Evolutionary conservation across 2,888 invertebrate genomes (phyloP).

Genomic region (Drosophila merina): DNA sequence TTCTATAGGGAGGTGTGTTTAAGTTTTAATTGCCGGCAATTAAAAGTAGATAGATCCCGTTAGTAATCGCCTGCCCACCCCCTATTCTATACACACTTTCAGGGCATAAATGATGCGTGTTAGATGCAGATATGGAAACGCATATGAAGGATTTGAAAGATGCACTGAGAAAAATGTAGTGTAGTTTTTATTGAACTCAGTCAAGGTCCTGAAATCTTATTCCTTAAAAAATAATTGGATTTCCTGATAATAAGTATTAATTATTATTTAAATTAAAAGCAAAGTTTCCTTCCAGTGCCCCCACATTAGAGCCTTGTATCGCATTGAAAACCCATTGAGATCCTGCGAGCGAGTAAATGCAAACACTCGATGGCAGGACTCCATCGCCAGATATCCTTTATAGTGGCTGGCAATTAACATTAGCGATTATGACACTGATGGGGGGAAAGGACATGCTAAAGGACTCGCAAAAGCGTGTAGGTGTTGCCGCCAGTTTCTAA

Average conservation of each 20-base stretch:
- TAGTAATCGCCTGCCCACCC: not conserved
- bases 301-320: slow-evolving; percentile 12
- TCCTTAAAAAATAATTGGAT: too few species aligned
- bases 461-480: slow-evolving; percentile 23
- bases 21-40: slow-evolving; percentile 83
- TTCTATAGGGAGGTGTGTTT: slow-evolving; percentile 44
- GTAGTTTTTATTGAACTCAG: too few species aligned
- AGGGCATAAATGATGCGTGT: slow-evolving; percentile 31
- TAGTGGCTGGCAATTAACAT: slow-evolving; percentile 38
- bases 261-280: not conserved
- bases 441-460: not conserved
- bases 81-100: slow-evolving; percentile 20
- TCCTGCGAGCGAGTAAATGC: slow-evolving; percentile 17
- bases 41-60: slow-evolving; percentile 77
- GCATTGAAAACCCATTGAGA: slow-evolving; percentile 40
- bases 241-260: not conserved
- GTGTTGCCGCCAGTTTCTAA: slow-evolving; percentile 44
- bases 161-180: slow-evolving; percentile 6
- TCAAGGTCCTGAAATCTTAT: too few species aligned
- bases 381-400: slow-evolving; percentile 3
- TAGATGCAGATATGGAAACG: slow-evolving; percentile 40
- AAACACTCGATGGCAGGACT: slow-evolving; percentile 30
- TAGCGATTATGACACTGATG: slow-evolving; percentile 27
- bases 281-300: slow-evolving; percentile 1
- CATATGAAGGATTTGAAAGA: not conserved